Evolutionary conservation across 92 coral and sea anemone genomes (phyloP).

Genomic region (Pocillopora grandis): DNA sequence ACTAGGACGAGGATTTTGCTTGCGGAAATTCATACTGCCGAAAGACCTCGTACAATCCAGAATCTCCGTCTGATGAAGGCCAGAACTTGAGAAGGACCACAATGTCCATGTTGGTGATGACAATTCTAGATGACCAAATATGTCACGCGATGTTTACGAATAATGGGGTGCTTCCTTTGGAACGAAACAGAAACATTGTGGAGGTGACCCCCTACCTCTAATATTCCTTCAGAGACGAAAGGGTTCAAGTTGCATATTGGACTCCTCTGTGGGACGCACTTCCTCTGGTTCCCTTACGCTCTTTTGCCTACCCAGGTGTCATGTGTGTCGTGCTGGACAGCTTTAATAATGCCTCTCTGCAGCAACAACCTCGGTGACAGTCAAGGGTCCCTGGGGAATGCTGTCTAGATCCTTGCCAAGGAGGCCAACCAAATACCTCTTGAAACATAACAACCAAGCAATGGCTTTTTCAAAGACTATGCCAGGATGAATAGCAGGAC

Average conservation of each 20-base stretch:
- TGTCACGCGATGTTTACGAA: neutral
- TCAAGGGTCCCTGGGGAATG: neutral
- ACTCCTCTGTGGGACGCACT: constrained; percentile 4
- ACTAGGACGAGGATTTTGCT: too few species aligned
- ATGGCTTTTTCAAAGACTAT: neutral
- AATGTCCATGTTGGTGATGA: too few species aligned
- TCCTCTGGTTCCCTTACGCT: neutral
- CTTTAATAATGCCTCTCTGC: neutral
- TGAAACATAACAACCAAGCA: neutral
- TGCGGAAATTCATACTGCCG: too few species aligned
- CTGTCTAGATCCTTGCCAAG: neutral
- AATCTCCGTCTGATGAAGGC: too few species aligned
- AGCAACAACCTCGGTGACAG: neutral
- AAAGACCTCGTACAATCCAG: too few species aligned
- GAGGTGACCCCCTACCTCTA: constrained; percentile 50
- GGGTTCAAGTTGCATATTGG: constrained; percentile 13
- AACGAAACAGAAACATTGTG: constrained; percentile 28
- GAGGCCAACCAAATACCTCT: neutral
- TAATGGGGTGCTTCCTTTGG: constrained; percentile 33
- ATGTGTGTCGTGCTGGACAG: neutral
- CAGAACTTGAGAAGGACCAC: too few species aligned
- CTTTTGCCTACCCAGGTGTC: neutral
- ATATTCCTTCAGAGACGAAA: constrained; percentile 11
- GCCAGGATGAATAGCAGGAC: constrained; percentile 16
- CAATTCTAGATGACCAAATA: too few species aligned